Conservation (phyloP, 2,797 vertebrate genomes). For the Philypnodon macrostomus region DNA sequence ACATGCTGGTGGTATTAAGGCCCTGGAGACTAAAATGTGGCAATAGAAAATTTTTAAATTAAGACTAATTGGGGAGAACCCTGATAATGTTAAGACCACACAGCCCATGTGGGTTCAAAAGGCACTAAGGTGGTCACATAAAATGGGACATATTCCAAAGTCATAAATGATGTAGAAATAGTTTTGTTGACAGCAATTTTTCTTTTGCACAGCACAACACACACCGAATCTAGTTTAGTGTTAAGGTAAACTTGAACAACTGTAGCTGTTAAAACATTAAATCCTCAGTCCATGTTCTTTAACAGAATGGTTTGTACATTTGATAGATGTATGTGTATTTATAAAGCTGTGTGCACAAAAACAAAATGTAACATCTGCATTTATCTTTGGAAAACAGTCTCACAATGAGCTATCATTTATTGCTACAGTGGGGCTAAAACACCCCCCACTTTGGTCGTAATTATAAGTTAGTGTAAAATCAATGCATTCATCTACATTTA, state of each 20-base stretch:
- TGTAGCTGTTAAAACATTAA: too few relatives aligned
- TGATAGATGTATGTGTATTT: slow-evolving; percentile 1
- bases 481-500: neutral
- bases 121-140: neutral
- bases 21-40: slow-evolving; percentile 28
- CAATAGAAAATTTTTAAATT: slow-evolving; percentile 36
- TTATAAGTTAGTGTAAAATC: neutral
- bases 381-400: slow-evolving; percentile 33
- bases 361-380: slow-evolving; percentile 16
- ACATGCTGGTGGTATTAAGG: slow-evolving; percentile 19
- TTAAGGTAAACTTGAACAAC: too few relatives aligned
- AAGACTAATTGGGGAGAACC: slow-evolving; percentile 10
- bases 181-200: neutral
- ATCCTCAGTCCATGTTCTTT: too few relatives aligned
- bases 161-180: neutral
- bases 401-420: slow-evolving; percentile 21
- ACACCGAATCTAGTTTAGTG: neutral
- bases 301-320: neutral
- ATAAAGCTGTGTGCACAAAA: slow-evolving; percentile 13
- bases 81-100: neutral
- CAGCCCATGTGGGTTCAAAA: neutral
- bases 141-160: neutral
- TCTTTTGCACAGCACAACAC: neutral
- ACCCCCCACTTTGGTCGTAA: slow-evolving; percentile 17
- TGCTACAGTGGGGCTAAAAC: slow-evolving; percentile 34